Percentiles rank a stretch among this genome's conserved stretches.
These are phyloP conservation scores for Empis livida DNA, from an alignment of 2,888 invertebrate species.

Conservation along the genomic window DNA sequence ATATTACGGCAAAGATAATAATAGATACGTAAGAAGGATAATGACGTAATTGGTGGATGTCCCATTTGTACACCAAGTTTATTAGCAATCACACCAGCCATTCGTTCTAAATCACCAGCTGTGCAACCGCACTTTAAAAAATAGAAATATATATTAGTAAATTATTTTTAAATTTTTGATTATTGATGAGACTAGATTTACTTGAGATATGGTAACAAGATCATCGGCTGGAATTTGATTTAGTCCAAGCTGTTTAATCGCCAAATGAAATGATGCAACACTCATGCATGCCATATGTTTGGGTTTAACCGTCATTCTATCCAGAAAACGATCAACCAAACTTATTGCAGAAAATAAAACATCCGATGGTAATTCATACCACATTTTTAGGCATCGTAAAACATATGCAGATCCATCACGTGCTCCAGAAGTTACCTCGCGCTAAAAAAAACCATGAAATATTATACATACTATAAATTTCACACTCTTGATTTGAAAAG, in stretches of 20 bases:
- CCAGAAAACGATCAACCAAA: constrained; percentile 67
- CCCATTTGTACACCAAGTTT: constrained; percentile 56
- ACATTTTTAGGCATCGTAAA: constrained; percentile 67
- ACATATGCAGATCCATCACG: constrained; percentile 72
- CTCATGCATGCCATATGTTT: constrained; percentile 83
- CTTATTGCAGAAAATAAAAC: constrained; percentile 67
- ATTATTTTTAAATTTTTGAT: neutral
- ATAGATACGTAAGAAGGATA: constrained; percentile 56
- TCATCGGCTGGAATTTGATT: constrained; percentile 50
- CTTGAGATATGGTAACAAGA: constrained; percentile 45
- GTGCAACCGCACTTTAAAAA: constrained; percentile 70
- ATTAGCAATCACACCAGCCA: constrained; percentile 68
- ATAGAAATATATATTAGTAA: constrained; percentile 29
- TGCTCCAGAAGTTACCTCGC: constrained; percentile 62
- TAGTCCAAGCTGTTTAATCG: constrained; percentile 51
- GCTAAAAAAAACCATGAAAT: constrained; percentile 16
- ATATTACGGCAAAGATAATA: constrained; percentile 46
- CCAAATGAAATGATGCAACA: constrained; percentile 73
- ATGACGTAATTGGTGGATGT: constrained; percentile 46
- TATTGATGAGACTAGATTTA: constrained; percentile 12
- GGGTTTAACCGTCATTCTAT: constrained; percentile 67
- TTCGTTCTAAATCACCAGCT: constrained; percentile 69
- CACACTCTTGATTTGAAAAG: too few species aligned
- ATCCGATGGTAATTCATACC: constrained; percentile 71
- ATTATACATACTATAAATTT: neutral